These are phyloP conservation scores for Arizona elegans DNA, from an alignment of 2,113 vertebrate genomes.

Conservation along the genomic window DNA sequence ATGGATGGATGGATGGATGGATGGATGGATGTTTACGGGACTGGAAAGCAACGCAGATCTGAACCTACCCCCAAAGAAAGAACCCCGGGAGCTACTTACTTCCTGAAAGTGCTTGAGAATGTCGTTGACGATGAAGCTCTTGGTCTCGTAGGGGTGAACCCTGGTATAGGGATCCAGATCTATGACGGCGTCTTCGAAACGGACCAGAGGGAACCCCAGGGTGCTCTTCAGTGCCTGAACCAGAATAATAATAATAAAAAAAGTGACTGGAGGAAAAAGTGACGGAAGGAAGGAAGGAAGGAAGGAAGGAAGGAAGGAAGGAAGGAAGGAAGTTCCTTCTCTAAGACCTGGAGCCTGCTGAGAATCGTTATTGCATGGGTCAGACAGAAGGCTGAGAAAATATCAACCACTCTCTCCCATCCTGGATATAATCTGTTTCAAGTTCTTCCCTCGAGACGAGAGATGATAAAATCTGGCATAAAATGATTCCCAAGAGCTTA, in stretches of 20 bases:
- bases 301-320: too few relatives aligned
- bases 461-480: not conserved
- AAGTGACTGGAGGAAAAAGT: too few relatives aligned
- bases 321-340: too few relatives aligned
- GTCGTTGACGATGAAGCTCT: constrained; percentile 94
- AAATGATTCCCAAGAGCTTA: not conserved
- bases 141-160: constrained; percentile 94
- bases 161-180: constrained; percentile 94
- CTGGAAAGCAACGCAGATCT: not conserved
- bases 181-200: constrained; percentile 94
- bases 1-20: too few relatives aligned
- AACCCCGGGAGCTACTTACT: constrained; percentile 66
- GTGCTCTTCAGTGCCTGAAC: constrained; percentile 87
- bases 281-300: too few relatives aligned
- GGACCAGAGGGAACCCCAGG: constrained; percentile 87
- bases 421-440: too few relatives aligned
- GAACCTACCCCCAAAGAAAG: too few relatives aligned
- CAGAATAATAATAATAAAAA: not conserved
- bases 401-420: too few relatives aligned
- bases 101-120: constrained; percentile 96
- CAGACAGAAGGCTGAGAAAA: too few relatives aligned
- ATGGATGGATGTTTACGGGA: not conserved
- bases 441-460: too few relatives aligned
- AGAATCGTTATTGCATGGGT: too few relatives aligned
- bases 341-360: too few relatives aligned